Conservation (phyloP, 1,140 invertebrate genomes). For the Ridgeia piscesae region DNA sequence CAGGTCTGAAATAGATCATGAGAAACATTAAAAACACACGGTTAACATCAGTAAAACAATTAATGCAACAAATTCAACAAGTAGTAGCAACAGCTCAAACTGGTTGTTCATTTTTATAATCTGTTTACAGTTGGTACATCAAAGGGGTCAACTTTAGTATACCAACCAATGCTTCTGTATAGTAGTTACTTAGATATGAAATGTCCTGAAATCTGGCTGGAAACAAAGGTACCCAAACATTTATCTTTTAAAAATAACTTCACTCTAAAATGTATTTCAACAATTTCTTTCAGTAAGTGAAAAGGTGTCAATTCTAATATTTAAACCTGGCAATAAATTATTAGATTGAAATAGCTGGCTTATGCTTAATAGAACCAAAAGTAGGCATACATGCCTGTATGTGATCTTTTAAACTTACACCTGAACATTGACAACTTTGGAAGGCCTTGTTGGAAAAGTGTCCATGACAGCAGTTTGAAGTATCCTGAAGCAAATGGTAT, state of each 20-base stretch:
- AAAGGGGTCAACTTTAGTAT: neutral
- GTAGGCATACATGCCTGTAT: neutral
- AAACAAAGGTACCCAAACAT: neutral
- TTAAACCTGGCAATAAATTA: too few relatives aligned
- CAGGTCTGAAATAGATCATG: neutral
- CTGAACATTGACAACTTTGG: constrained; percentile 21
- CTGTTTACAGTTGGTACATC: too few relatives aligned
- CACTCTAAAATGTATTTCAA: neutral
- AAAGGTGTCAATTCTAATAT: neutral
- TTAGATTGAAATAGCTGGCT: too few relatives aligned
- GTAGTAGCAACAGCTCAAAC: neutral
- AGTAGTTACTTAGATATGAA: neutral
- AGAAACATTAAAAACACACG: too few relatives aligned
- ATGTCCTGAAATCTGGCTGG: neutral
- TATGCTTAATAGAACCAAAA: neutral
- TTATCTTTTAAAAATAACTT: neutral
- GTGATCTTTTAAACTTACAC: constrained; percentile 6
- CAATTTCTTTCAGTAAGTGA: neutral
- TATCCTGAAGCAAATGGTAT: neutral
- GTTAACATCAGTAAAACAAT: neutral
- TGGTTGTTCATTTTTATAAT: neutral
- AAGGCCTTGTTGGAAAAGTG: constrained; percentile 17
- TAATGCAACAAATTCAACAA: neutral
- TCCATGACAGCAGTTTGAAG: constrained; percentile 13
- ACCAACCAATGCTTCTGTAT: neutral